Evolutionary conservation across 2,888 invertebrate species (phyloP).

Genomic region (Drosophila trichaetosa): DNA sequence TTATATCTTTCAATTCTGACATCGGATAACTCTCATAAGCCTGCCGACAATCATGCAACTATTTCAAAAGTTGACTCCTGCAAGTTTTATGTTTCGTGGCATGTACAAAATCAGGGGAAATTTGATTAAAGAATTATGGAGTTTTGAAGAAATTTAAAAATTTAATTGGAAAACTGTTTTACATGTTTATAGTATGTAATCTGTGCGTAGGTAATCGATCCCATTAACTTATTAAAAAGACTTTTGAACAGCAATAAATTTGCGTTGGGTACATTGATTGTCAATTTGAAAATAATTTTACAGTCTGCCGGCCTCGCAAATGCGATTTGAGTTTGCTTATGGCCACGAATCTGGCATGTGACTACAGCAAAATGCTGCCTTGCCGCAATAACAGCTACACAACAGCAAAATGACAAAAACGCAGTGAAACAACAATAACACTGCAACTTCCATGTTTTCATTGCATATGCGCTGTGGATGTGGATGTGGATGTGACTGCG

Average conservation of each 20-base stretch:
- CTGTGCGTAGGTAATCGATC: neutral
- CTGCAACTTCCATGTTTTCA: slow-evolving; percentile 39
- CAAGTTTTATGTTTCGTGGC: neutral
- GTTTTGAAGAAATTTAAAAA: neutral
- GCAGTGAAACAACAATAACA: slow-evolving; percentile 27
- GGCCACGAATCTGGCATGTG: slow-evolving; percentile 17
- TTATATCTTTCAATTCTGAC: neutral
- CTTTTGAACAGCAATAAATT: neutral
- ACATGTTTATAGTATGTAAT: neutral
- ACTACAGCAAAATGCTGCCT: slow-evolving; percentile 6
- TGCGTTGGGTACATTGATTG: slow-evolving; percentile 27
- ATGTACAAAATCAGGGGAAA: neutral
- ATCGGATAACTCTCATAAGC: neutral
- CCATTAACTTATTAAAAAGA: neutral
- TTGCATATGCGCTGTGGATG: slow-evolving; percentile 24
- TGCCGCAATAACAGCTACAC: slow-evolving; percentile 18
- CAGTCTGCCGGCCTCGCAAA: slow-evolving; percentile 3
- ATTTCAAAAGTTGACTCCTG: neutral
- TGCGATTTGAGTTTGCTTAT: slow-evolving; percentile 35
- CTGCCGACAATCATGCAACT: neutral
- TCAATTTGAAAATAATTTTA: slow-evolving; percentile 26
- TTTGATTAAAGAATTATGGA: neutral
- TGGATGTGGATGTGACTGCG: slow-evolving; percentile 13
- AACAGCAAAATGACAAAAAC: slow-evolving; percentile 13
- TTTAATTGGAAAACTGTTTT: neutral